Evolutionary conservation across 2,797 vertebrate species (phyloP).

Genomic region (Neosilurus mollespiculum): DNA sequence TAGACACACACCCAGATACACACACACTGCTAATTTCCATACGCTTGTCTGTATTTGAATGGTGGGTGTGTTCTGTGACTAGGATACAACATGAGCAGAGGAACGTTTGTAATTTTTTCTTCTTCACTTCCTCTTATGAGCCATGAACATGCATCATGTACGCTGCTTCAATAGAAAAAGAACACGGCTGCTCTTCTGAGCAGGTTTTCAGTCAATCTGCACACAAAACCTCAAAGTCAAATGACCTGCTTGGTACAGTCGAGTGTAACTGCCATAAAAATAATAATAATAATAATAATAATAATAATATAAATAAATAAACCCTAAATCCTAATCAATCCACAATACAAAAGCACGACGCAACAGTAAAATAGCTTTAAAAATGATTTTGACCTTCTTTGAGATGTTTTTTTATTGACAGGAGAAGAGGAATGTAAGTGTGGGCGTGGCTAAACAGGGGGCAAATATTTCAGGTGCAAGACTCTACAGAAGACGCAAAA

Average conservation of each 20-base stretch:
- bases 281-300: too few species aligned
- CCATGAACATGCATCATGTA: background rate
- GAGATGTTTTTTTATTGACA: background rate
- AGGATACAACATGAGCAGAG: background rate
- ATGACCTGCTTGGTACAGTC: background rate
- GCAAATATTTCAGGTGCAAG: background rate
- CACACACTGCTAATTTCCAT: background rate
- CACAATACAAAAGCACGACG: too few species aligned
- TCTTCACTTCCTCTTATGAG: background rate
- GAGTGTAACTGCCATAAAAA: background rate
- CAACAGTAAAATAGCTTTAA: background rate
- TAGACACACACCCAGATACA: background rate
- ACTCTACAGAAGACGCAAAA: background rate
- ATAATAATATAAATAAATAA: too few species aligned
- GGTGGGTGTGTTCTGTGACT: background rate
- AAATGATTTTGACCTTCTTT: background rate
- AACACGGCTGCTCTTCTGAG: background rate
- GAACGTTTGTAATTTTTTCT: background rate
- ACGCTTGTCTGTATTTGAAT: background rate
- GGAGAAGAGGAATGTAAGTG: background rate
- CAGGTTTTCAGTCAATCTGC: background rate
- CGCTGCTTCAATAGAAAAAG: background rate
- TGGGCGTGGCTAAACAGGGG: background rate
- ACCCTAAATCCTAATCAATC: too few species aligned
- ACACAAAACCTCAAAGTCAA: background rate